A percentile compares a stretch with the other conserved stretches of the same genome.
Conservation (phyloP, 2,113 vertebrate genomes). For the Plectropomus leopardus region DNA sequence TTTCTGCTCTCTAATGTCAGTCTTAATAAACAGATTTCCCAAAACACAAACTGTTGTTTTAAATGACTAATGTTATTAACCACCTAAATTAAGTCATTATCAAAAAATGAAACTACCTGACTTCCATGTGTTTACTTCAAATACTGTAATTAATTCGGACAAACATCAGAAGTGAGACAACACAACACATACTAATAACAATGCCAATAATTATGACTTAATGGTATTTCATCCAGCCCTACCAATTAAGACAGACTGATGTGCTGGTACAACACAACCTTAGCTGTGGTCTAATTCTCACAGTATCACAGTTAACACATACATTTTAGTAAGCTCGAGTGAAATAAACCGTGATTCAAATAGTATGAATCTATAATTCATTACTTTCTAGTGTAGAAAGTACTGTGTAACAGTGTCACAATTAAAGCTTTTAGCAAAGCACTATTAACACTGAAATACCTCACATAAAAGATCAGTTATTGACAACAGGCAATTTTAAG, state of each 20-base stretch:
- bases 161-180: not conserved
- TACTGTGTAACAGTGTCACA: slow-evolving; percentile 47
- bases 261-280: slow-evolving; percentile 51
- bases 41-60: not conserved
- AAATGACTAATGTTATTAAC: not conserved
- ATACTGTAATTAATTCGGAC: not conserved
- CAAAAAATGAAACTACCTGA: not conserved
- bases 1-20: not conserved
- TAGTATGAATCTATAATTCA: not conserved
- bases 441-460: slow-evolving; percentile 27
- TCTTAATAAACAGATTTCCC: not conserved
- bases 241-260: slow-evolving; percentile 17
- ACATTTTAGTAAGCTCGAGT: slow-evolving; percentile 14
- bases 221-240: slow-evolving; percentile 33
- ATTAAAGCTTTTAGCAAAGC: slow-evolving; percentile 50
- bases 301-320: slow-evolving; percentile 43
- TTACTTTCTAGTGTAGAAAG: slow-evolving; percentile 30
- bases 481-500: slow-evolving; percentile 10
- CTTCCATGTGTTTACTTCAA: not conserved
- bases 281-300: slow-evolving; percentile 46
- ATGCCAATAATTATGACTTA: not conserved
- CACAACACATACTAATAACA: not conserved
- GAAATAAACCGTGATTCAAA: slow-evolving; percentile 37
- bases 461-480: not conserved
- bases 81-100: not conserved